phyloP scores from a whole-genome alignment of 2,113 vertebrate genomes.

The Menura novaehollandiae region DNA sequence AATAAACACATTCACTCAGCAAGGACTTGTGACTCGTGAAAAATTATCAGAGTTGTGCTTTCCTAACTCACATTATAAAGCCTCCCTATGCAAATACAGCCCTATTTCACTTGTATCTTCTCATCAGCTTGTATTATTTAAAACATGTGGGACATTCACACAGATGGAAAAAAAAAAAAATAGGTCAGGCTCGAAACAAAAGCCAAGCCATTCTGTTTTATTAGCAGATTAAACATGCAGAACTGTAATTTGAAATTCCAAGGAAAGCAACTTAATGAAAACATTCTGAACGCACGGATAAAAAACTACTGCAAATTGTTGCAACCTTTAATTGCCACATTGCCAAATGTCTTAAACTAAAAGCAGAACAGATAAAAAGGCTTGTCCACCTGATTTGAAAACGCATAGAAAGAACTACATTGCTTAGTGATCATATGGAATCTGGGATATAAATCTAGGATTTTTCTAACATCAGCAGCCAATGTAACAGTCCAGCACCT shows the following conservation, averaged over 20 bases:
- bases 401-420: not conserved
- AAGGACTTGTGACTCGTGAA: not conserved
- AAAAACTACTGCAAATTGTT: not conserved
- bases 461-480: not conserved
- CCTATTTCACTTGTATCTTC: not conserved
- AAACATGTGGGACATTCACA: constrained; percentile 19
- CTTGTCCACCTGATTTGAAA: not conserved
- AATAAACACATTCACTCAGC: not conserved
- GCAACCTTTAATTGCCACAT: not conserved
- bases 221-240: constrained; percentile 18
- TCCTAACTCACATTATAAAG: not conserved
- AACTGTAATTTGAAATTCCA: not conserved
- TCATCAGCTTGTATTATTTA: constrained; percentile 31
- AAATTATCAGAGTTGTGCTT: not conserved
- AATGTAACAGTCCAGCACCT: not conserved
- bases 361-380: not conserved
- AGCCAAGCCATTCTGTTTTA: not conserved
- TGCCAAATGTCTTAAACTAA: not conserved
- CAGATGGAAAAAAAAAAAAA: constrained; percentile 32
- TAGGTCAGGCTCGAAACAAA: constrained; percentile 45
- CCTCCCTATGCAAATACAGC: not conserved
- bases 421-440: not conserved
- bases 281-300: not conserved
- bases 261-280: not conserved
- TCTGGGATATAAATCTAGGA: not conserved